Conservation (phyloP, 37 sponge, comb jelly and placozoan genomes). For the Hormiphora californensis region DNA sequence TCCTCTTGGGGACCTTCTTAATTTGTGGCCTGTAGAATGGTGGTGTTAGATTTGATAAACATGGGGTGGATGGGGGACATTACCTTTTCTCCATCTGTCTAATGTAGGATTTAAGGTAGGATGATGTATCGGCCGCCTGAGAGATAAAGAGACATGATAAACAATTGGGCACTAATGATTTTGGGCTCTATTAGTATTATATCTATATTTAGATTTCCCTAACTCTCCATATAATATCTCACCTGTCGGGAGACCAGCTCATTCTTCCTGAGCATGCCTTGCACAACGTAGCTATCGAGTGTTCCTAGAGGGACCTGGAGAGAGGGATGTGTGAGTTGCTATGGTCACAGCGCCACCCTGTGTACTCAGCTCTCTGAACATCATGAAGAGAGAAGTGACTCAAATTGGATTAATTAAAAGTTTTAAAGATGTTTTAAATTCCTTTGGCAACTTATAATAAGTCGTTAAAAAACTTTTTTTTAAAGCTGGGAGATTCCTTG, state of each 20-base stretch:
- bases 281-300: slow-evolving; percentile 30
- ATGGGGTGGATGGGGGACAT: too few relatives aligned
- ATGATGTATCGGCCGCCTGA: background rate
- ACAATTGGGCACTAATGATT: background rate
- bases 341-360: slow-evolving; percentile 7
- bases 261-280: slow-evolving; percentile 30
- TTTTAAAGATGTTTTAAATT: too few relatives aligned
- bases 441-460: too few relatives aligned
- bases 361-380: too few relatives aligned
- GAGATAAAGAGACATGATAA: too few relatives aligned
- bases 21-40: too few relatives aligned
- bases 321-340: background rate
- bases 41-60: too few relatives aligned
- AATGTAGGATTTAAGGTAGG: background rate
- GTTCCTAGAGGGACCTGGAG: slow-evolving; percentile 1
- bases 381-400: too few relatives aligned
- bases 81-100: slow-evolving; percentile 18
- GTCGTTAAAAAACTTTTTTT: too few relatives aligned
- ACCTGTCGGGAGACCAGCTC: background rate
- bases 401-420: too few relatives aligned
- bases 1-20: too few relatives aligned
- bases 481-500: too few relatives aligned
- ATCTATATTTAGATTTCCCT: background rate
- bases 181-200: background rate
- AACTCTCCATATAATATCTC: background rate